These are phyloP conservation scores for Xenentodon cancila DNA, from an alignment of 2,797 vertebrate genomes.

Conservation along the genomic window DNA sequence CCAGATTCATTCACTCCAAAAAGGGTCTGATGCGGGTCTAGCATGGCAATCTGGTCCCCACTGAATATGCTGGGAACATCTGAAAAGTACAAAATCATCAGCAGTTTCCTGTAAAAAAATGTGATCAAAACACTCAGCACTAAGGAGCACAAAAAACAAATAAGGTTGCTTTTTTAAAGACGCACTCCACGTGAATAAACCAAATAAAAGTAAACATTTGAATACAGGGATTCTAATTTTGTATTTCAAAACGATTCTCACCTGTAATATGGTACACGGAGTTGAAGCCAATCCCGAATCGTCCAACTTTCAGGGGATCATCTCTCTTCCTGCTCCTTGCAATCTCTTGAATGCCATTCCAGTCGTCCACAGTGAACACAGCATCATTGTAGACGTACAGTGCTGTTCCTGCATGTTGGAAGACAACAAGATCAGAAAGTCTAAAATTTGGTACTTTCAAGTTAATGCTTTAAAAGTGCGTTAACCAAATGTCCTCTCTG, in stretches of 20 bases:
- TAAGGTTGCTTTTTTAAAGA: not conserved
- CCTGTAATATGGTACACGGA: constrained; percentile 99
- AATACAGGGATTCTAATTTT: not conserved
- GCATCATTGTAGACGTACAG: constrained; percentile 97
- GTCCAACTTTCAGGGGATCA: constrained; percentile 96
- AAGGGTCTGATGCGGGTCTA: constrained; percentile 97
- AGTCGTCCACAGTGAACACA: constrained; percentile 93
- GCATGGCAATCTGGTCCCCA: constrained; percentile 96
- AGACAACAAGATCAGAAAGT: not conserved
- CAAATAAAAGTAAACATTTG: not conserved
- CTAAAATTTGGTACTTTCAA: not conserved
- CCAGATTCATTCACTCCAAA: constrained; percentile 96
- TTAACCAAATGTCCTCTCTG: no score
- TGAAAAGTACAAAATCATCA: constrained; percentile 62
- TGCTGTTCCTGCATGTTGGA: constrained; percentile 83
- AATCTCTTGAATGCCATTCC: constrained; percentile 99
- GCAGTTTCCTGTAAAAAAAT: not conserved
- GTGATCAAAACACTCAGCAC: not conserved
- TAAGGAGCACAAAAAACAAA: not conserved
- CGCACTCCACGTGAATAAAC: not conserved
- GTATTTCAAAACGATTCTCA: constrained; percentile 51
- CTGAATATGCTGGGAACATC: constrained; percentile 99
- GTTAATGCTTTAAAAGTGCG: no score
- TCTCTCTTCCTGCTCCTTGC: constrained; percentile 98
- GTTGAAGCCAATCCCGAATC: constrained; percentile 99